Evolutionary conservation across 2,888 invertebrate species (phyloP), one percentile per base, ranked within the genome.

Genomic region (Sinodicranocentrus sp.): DNA sequence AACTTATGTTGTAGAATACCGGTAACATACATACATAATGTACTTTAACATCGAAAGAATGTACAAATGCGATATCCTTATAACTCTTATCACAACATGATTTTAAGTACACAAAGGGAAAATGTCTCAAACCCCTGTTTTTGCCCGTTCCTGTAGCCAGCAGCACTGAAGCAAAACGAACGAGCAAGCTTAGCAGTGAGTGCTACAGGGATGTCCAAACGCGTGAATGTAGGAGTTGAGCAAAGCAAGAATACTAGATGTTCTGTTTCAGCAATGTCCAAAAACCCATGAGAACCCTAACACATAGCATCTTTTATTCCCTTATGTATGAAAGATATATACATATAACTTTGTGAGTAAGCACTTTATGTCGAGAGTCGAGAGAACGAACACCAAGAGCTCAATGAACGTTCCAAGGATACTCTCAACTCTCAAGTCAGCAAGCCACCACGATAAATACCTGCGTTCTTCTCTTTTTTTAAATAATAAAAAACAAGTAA

Each of bases 381-480:
- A 65, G 10, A 65, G 43, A 13, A 28, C 28, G 19, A 19, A 19
- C 65, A 17, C 19, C 63, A 63, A 78, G 85, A 82, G 85, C 85
- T 85, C 85, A 85, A 85, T 85, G 85, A 85, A 85, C 85, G 85
- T 77, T 82, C 78, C 85, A 85, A 85, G 85, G 85, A 85, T 48
- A 48, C 63, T 59, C 25, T 63, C n/a, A 33, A 28, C 1, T 2
- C 1, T 15, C n/a, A n/a, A 26, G 48, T 48, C 52, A 68, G 52
- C 52, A 26, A 43, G 23, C 52, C 52, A 52, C 15, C 33, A 33
- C 33, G 33, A 33, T 33, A 33, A 33, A 33, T 33, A 33, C 33
- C 33, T 33, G 10, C 3, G 33, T 33, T 33, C n/a, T n/a, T n/a
- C n/a, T n/a, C n/a, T 33, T 33, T 33, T 33, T 33, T 33, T 33